Evolutionary conservation across 2,888 invertebrate genomes (phyloP).

Genomic region (Orthosia gracilis): DNA sequence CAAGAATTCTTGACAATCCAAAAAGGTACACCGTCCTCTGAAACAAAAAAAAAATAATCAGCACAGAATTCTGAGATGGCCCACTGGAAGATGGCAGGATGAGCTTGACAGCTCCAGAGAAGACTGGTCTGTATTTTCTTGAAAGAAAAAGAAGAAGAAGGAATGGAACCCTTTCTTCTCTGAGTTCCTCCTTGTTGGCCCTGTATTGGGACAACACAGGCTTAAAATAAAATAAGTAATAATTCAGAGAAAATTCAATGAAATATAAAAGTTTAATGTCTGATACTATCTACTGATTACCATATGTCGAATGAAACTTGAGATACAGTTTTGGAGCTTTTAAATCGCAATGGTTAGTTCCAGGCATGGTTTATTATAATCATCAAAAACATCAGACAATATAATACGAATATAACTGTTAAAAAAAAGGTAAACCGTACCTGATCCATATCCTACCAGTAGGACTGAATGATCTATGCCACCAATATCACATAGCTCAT

Average conservation of each 20-base stretch:
- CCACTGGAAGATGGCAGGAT: too few species aligned
- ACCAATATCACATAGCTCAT: rapidly evolving
- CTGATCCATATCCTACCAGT: conserved; percentile 39
- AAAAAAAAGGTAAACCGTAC: conserved; percentile 5
- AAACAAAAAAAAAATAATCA: neutral
- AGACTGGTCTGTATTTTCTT: neutral
- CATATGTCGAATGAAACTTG: neutral
- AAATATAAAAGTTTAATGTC: neutral
- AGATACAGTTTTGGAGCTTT: neutral
- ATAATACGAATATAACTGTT: neutral
- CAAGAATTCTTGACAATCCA: conserved; percentile 92
- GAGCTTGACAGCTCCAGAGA: too few species aligned
- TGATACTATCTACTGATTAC: too few species aligned
- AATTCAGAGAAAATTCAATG: too few species aligned
- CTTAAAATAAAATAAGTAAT: too few species aligned
- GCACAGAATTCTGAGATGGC: too few species aligned
- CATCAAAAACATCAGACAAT: neutral
- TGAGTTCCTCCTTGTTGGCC: too few species aligned
- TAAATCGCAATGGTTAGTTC: neutral
- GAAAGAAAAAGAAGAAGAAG: too few species aligned
- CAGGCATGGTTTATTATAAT: too few species aligned
- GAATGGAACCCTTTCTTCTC: too few species aligned
- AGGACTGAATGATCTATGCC: neutral
- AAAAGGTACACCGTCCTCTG: conserved; percentile 41
- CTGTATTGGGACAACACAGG: too few species aligned